Evolutionary conservation across 2,113 vertebrate species (phyloP).

Genomic region (Plectropomus leopardus): DNA sequence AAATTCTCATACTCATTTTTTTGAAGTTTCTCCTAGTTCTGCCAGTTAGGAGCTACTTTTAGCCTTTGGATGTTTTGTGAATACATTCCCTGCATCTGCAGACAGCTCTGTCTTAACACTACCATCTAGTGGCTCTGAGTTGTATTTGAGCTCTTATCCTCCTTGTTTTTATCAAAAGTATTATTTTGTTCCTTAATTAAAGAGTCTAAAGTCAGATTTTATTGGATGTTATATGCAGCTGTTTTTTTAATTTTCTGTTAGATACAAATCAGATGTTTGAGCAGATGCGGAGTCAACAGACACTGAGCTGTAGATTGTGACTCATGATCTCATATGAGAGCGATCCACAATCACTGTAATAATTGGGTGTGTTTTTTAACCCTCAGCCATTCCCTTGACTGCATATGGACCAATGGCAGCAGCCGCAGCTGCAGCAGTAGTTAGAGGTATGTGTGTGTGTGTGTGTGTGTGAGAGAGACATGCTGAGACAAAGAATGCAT

Average conservation of each 20-base stretch:
- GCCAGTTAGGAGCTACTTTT: neutral
- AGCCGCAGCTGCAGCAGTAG: conserved; percentile 92
- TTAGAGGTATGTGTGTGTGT: conserved; percentile 86
- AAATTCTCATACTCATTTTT: neutral
- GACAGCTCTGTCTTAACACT: conserved; percentile 11
- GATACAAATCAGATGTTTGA: conserved; percentile 51
- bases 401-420: conserved; percentile 98
- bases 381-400: conserved; percentile 95
- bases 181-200: conserved; percentile 6
- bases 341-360: conserved; percentile 7
- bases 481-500: conserved; percentile 2
- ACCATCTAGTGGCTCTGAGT: conserved; percentile 48
- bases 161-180: neutral
- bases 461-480: conserved; percentile 34
- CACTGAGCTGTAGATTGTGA: conserved; percentile 47
- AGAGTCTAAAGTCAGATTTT: neutral
- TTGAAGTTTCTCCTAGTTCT: neutral
- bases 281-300: conserved; percentile 49
- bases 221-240: neutral
- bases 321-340: conserved; percentile 16
- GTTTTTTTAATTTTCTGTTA: neutral
- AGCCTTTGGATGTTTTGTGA: neutral
- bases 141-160: neutral
- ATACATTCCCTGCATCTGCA: neutral
- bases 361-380: conserved; percentile 53